Conservation (phyloP, 2,797 vertebrate genomes). For the Allenopithecus nigroviridis region DNA sequence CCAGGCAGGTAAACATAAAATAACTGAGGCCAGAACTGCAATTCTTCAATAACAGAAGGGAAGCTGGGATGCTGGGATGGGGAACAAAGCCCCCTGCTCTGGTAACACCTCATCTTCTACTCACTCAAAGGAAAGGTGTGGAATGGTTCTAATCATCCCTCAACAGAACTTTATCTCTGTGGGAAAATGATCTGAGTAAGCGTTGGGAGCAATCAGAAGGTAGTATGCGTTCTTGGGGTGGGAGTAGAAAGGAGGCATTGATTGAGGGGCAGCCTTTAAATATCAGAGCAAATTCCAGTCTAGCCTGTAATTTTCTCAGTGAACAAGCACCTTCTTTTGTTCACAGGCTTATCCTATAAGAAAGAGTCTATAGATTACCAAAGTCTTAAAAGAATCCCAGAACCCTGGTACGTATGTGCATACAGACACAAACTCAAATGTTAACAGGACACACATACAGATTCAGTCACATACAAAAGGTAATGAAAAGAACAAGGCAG, state of each 20-base stretch:
- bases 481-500: background rate
- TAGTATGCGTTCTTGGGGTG: background rate
- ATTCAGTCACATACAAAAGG: background rate
- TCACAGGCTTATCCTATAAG: background rate
- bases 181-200: background rate
- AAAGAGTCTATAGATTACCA: background rate
- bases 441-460: background rate
- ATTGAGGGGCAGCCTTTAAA: background rate
- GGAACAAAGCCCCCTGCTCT: background rate
- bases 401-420: background rate
- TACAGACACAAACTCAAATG: background rate
- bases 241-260: background rate
- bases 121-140: background rate
- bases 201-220: background rate
- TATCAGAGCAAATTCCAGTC: slow-evolving; percentile 4
- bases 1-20: background rate
- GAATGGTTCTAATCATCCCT: background rate
- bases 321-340: background rate
- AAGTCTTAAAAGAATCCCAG: background rate
- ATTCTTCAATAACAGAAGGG: background rate
- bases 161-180: background rate
- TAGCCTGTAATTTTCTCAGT: background rate
- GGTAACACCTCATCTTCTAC: background rate
- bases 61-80: background rate
- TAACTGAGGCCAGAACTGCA: background rate